Conservation (phyloP, 2,113 vertebrate species). For the Lepus europaeus region DNA sequence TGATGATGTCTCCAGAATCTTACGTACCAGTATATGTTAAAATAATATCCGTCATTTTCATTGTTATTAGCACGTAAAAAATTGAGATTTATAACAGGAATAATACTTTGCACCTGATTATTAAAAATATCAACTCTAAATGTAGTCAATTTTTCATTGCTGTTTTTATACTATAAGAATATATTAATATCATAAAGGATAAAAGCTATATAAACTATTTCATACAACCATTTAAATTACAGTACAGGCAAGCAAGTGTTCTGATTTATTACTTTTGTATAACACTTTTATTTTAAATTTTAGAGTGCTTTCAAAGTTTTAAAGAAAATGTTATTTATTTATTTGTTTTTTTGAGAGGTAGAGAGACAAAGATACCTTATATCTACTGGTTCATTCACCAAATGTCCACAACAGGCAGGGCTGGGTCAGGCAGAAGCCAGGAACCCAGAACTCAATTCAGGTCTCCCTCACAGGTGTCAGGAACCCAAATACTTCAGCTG, state of each 20-base stretch:
- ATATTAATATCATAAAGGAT: neutral
- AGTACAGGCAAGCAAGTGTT: neutral
- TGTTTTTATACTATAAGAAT: neutral
- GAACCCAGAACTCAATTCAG: no score
- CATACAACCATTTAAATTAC: conserved; percentile 38
- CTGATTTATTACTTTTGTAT: neutral
- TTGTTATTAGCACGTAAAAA: neutral
- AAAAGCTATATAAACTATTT: conserved; percentile 2
- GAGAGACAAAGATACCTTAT: no score
- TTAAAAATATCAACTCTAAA: neutral
- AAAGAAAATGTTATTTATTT: no score
- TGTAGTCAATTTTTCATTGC: conserved; percentile 30
- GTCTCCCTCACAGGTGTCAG: no score
- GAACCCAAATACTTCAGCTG: no score
- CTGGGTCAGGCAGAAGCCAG: no score
- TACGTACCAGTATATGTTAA: neutral
- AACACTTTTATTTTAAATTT: no score
- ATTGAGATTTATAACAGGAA: neutral
- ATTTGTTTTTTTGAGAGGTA: no score
- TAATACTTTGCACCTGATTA: conserved; percentile 48
- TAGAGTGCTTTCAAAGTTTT: no score
- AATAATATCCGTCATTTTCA: neutral
- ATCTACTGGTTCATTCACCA: no score
- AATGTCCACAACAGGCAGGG: no score
- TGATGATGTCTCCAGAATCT: conserved; percentile 51